A percentile compares a stretch with the other conserved stretches of the same genome.
phyloP scores from a whole-genome alignment of 2,888 invertebrate genomes.

The Dermolepida albohirtum region DNA sequence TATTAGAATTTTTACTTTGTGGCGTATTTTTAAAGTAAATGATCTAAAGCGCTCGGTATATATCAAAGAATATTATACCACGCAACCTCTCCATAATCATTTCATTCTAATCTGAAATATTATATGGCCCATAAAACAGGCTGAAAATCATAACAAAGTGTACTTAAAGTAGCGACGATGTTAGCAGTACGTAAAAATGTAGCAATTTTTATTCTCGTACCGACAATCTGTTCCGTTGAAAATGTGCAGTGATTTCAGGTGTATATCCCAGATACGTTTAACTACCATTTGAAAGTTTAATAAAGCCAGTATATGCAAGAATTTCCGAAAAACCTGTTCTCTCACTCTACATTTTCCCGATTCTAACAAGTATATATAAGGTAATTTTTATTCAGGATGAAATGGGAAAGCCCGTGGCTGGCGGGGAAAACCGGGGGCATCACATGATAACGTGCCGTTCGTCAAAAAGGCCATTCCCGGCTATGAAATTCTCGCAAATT shows the following conservation, averaged over 20 bases:
- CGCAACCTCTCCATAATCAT: slow-evolving; percentile 22
- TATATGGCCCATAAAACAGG: slow-evolving; percentile 26
- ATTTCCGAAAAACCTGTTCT: slow-evolving; percentile 27
- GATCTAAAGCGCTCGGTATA: too few relatives aligned
- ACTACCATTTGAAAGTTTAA: slow-evolving; percentile 32
- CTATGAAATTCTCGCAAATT: slow-evolving; percentile 61
- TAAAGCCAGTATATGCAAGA: slow-evolving; percentile 34
- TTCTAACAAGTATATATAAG: slow-evolving; percentile 46
- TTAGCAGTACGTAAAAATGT: slow-evolving; percentile 33
- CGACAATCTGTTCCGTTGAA: slow-evolving; percentile 2
- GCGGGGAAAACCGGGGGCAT: slow-evolving; percentile 46
- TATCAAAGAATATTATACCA: slow-evolving; percentile 12
- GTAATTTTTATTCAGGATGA: slow-evolving; percentile 60
- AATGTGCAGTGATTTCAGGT: slow-evolving; percentile 29
- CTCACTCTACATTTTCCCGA: slow-evolving; percentile 31
- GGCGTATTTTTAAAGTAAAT: too few relatives aligned
- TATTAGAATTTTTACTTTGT: too few relatives aligned
- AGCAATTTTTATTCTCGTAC: slow-evolving; percentile 28
- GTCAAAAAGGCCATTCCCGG: slow-evolving; percentile 55
- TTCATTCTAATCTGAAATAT: slow-evolving; percentile 7
- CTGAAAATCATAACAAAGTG: slow-evolving; percentile 36
- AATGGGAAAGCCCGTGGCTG: slow-evolving; percentile 47
- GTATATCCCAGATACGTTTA: slow-evolving; percentile 24
- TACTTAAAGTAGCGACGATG: slow-evolving; percentile 15
- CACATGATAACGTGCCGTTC: slow-evolving; percentile 50